phyloP scores from a whole-genome alignment of 2,797 vertebrate species.

The Carcharodon carcharias region DNA sequence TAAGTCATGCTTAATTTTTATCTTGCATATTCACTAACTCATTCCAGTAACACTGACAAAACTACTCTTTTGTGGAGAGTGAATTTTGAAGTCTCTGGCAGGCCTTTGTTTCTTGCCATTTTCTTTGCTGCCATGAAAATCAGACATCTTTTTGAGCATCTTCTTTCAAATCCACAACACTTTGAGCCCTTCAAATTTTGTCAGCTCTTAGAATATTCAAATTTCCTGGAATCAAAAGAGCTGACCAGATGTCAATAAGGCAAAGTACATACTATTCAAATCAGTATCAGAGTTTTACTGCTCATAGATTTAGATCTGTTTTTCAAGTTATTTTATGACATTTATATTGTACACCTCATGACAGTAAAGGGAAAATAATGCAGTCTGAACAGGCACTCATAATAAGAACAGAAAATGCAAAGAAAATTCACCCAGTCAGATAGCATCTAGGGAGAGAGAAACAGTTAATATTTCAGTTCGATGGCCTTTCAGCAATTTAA shows the following conservation, averaged over 20 bases:
- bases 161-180: neutral
- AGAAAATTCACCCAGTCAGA: no score
- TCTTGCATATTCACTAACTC: neutral
- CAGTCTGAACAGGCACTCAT: neutral
- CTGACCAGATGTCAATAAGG: neutral
- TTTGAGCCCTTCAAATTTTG: neutral
- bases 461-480: no score
- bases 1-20: neutral
- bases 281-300: neutral
- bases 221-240: neutral
- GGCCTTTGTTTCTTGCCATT: neutral
- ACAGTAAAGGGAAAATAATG: neutral
- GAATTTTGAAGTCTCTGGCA: neutral
- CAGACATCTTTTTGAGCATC: neutral
- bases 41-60: neutral
- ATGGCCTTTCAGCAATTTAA: no score
- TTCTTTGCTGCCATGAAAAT: neutral
- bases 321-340: neutral
- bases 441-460: no score
- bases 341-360: neutral
- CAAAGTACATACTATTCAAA: neutral
- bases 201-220: neutral
- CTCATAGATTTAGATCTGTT: neutral
- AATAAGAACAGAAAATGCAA: neutral
- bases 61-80: neutral